Percentiles rank a stretch among this genome's conserved stretches.
phyloP scores from a whole-genome alignment of 1,140 invertebrate species.

The Cecropterus lyciades region DNA sequence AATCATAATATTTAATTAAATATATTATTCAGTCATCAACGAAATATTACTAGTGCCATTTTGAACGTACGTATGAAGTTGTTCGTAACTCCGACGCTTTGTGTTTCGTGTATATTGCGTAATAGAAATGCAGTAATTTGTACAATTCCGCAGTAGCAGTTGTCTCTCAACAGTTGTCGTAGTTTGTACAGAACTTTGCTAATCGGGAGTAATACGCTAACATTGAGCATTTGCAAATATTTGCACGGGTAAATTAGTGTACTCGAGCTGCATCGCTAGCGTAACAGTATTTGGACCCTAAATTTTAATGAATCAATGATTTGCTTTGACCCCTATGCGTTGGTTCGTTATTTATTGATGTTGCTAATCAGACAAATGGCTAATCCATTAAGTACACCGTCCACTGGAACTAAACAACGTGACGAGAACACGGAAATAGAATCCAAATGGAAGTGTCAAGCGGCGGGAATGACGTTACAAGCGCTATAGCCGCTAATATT shows the following conservation, averaged over 20 bases:
- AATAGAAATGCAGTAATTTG: constrained; percentile 15
- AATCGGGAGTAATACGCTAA: constrained; percentile 35
- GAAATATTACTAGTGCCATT: too few relatives aligned
- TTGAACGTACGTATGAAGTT: too few relatives aligned
- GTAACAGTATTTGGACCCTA: constrained; percentile 52
- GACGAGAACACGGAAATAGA: constrained; percentile 59
- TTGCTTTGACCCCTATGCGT: constrained; percentile 61
- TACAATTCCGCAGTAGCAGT: constrained; percentile 26
- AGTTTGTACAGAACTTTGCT: constrained; percentile 38
- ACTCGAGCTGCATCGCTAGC: constrained; percentile 46
- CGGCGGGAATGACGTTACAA: constrained; percentile 43
- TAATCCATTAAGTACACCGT: constrained; percentile 76
- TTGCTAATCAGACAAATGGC: constrained; percentile 79
- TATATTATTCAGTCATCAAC: too few relatives aligned
- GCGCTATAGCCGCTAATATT: constrained; percentile 34
- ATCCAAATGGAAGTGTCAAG: constrained; percentile 62
- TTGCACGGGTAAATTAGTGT: constrained; percentile 70
- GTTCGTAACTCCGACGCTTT: background rate
- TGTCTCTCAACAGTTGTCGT: constrained; percentile 34
- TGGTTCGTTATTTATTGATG: constrained; percentile 78
- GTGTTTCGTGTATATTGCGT: background rate
- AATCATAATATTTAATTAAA: too few relatives aligned
- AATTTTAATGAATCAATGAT: constrained; percentile 79
- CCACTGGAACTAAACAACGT: constrained; percentile 52
- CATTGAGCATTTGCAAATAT: constrained; percentile 50